Base-by-base conservation (phyloP, 2,113 vertebrate species). In the Strix aluco region DNA sequence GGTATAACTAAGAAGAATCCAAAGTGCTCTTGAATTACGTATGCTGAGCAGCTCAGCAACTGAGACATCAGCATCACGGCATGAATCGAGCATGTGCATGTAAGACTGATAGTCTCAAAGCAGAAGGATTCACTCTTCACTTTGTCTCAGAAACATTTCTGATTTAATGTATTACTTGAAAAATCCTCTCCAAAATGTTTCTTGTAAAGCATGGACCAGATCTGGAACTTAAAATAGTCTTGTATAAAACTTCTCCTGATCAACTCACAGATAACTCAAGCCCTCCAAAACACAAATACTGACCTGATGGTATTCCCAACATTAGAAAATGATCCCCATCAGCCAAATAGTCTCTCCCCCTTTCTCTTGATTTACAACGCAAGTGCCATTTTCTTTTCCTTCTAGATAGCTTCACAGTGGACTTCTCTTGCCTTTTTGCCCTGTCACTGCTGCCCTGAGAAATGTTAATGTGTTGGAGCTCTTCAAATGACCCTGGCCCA, bases 131-230 rank as follows among this genome's bases (percentile, higher is more conserved):
- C 47, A 17, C 55, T 87, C 92, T 66, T 77, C 36, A 12, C 65
- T 85, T 86, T 71, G 66, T 32, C 78, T 91, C 81, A 54, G 66
- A 77, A 92, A 82, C 11, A n/a, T 73, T 89, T 87, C 81, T 88
- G 61, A 80, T 69, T 38, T 54, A 90, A 75, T 16, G 51, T n/a
- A 32, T 32, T 63, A 42, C 73, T 81, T 82, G 40, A 91, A 89
- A 96, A 94, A 67, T 49, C 57, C 73, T 91, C 88, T 94, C 77
- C 83, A 84, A 80, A 86, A 75, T 11, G 47, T 44, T 86, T n/a
- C 69, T 75, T 0, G 0, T 58, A 84, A 72, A 89, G 58, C 69
- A 75, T 2, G 3, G 70, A 40, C 36, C 52, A 84, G n/a, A 77
- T 1, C 47, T 27, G 63, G 82, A 67, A 13, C 30, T 91, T 63